Conservation (phyloP, 2,888 invertebrate species). For the Phrixothrix hirtus region DNA sequence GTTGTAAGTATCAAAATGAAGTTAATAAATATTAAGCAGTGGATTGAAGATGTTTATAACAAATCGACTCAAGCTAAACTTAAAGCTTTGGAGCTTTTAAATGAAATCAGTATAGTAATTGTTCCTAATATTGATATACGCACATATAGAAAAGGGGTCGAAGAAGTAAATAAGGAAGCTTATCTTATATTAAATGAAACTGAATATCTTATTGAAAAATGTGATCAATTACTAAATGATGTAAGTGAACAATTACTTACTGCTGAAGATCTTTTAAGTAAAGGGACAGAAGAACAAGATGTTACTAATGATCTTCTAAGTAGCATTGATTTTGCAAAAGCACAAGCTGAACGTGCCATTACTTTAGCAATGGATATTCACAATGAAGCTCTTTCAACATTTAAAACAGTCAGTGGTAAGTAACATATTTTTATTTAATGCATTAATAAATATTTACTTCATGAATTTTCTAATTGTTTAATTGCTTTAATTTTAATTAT, state of each 20-base stretch:
- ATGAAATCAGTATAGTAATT: slow-evolving; percentile 76
- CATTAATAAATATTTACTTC: too few relatives aligned
- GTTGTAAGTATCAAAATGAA: slow-evolving; percentile 70
- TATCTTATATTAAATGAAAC: slow-evolving; percentile 62
- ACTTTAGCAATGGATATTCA: slow-evolving; percentile 81
- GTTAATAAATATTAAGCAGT: slow-evolving; percentile 68
- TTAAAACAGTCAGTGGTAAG: slow-evolving; percentile 71
- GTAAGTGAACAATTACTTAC: slow-evolving; percentile 68
- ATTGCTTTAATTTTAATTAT: too few relatives aligned
- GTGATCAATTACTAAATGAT: slow-evolving; percentile 63
- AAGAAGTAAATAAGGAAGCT: slow-evolving; percentile 70
- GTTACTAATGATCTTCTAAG: slow-evolving; percentile 78
- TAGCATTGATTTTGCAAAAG: slow-evolving; percentile 75
- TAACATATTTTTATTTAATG: slow-evolving; percentile 15
- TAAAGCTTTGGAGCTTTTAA: slow-evolving; percentile 78
- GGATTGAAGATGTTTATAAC: slow-evolving; percentile 73
- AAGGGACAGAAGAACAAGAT: slow-evolving; percentile 70
- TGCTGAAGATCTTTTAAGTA: slow-evolving; percentile 70
- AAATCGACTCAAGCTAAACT: slow-evolving; percentile 79
- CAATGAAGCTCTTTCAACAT: slow-evolving; percentile 77
- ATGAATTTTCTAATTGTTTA: too few relatives aligned
- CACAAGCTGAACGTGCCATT: slow-evolving; percentile 81
- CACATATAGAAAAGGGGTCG: slow-evolving; percentile 69
- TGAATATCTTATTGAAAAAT: slow-evolving; percentile 59
- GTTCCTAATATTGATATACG: slow-evolving; percentile 78